A percentile compares a stretch with the other conserved stretches of the same genome.
phyloP scores from a whole-genome alignment of 2,888 invertebrate species.

The Alloplasta piceator region DNA sequence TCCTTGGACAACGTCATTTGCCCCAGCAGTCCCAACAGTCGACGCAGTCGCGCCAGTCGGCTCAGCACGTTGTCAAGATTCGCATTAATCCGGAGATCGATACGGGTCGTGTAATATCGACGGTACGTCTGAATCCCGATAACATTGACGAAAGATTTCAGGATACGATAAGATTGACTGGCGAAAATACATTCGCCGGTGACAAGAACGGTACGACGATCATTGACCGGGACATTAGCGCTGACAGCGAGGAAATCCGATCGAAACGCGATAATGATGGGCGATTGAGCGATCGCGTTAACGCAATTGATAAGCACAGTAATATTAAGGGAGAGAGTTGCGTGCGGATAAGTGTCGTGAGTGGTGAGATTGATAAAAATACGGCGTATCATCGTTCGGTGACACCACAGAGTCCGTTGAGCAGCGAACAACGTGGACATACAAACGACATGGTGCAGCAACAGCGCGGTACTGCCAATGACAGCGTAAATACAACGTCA shows the following conservation, averaged over 20 bases:
- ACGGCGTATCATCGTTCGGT: not conserved
- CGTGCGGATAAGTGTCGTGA: conserved; percentile 86
- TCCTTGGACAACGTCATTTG: conserved; percentile 63
- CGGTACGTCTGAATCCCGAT: conserved; percentile 75
- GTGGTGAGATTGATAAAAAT: conserved; percentile 81
- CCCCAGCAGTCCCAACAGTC: conserved; percentile 70
- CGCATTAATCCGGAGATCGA: conserved; percentile 87
- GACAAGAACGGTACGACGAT: conserved; percentile 23
- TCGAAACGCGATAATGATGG: conserved; percentile 70
- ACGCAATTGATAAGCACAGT: conserved; percentile 69
- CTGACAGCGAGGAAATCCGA: conserved; percentile 49
- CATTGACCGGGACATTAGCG: conserved; percentile 3
- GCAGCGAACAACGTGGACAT: conserved; percentile 36
- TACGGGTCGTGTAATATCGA: conserved; percentile 81
- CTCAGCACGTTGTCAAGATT: conserved; percentile 88
- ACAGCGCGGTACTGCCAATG: conserved; percentile 72
- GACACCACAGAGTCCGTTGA: conserved; percentile 47
- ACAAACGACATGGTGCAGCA: conserved; percentile 84
- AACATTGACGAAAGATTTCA: conserved; percentile 60
- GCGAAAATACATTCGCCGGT: conserved; percentile 3
- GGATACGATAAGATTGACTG: conserved; percentile 52
- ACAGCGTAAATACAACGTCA: conserved; percentile 75
- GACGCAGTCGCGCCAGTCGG: conserved; percentile 65
- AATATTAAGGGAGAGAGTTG: conserved; percentile 83
- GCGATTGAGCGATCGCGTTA: conserved; percentile 73